These are phyloP conservation scores for Drosophila punjabiensis DNA, from an alignment of 1,140 invertebrate species.

Conservation along the genomic window DNA sequence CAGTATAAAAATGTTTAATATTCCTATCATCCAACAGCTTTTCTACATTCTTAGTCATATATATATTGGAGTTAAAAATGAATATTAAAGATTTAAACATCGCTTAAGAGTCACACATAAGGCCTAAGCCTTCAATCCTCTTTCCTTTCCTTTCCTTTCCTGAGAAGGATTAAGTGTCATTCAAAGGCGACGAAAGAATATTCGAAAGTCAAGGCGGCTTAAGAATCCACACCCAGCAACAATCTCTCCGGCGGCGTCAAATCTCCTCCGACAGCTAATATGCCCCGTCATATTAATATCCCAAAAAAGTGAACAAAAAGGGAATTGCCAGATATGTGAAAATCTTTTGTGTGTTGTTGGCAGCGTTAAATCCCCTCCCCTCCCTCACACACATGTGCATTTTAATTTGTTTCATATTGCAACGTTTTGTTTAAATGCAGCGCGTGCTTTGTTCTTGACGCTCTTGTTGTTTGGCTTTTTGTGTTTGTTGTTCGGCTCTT, in stretches of 20 bases:
- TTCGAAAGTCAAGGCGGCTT: constrained; percentile 32
- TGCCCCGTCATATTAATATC: constrained; percentile 31
- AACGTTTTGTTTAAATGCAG: constrained; percentile 78
- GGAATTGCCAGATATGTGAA: constrained; percentile 65
- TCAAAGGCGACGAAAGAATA: constrained; percentile 20
- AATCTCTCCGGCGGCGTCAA: constrained; percentile 10
- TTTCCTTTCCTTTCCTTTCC: constrained; percentile 17
- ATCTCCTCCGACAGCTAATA: constrained; percentile 46
- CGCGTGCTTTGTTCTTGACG: constrained; percentile 57
- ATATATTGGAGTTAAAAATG: background rate
- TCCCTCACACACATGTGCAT: constrained; percentile 43
- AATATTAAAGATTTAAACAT: background rate
- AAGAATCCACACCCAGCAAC: background rate
- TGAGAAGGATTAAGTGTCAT: constrained; percentile 19
- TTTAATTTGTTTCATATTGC: constrained; percentile 82
- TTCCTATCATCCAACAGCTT: background rate
- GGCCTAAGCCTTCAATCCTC: constrained; percentile 7
- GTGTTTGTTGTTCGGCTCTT: constrained; percentile 41
- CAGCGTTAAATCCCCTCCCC: constrained; percentile 50
- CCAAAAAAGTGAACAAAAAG: constrained; percentile 35
- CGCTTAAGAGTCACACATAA: constrained; percentile 1
- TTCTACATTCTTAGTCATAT: background rate
- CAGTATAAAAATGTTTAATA: no score
- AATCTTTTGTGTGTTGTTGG: constrained; percentile 56
- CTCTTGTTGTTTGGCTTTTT: constrained; percentile 46